Conservation (phyloP, 2,797 vertebrate genomes). For the Nyctalus aviator region DNA sequence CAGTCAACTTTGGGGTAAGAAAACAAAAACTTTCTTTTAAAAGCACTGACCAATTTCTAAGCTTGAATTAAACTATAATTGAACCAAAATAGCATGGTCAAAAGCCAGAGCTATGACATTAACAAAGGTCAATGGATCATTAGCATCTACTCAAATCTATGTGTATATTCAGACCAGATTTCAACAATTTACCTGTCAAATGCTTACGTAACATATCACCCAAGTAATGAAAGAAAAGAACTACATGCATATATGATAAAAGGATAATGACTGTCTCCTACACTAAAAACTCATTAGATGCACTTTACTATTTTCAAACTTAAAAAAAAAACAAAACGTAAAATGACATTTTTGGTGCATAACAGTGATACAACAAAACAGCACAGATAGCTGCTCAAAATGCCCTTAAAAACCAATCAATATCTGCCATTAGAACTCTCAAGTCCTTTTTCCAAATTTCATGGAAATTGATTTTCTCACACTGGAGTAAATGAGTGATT, state of each 20-base stretch:
- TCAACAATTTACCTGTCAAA: not conserved
- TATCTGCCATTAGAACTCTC: not conserved
- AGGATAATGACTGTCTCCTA: not conserved
- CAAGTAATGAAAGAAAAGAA: not conserved
- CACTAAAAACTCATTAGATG: not conserved
- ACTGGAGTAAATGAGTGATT: not conserved
- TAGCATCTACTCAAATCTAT: not conserved
- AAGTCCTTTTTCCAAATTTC: not conserved
- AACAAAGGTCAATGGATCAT: not conserved
- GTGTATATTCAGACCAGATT: not conserved
- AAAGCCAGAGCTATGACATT: not conserved
- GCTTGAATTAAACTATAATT: not conserved
- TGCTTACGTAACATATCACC: not conserved
- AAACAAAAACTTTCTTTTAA: slow-evolving; percentile 3
- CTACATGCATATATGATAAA: not conserved
- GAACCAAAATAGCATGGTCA: not conserved
- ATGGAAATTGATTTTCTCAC: slow-evolving; percentile 14
- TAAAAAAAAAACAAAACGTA: not conserved
- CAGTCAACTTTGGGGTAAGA: not conserved
- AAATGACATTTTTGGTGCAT: not conserved
- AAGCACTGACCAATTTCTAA: not conserved
- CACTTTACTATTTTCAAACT: slow-evolving; percentile 30
- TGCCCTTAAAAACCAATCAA: not conserved
- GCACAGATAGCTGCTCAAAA: not conserved
- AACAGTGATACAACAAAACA: not conserved